phyloP scores from a whole-genome alignment of 2,888 invertebrate species.

The Chalcosyrphus nemorum region DNA sequence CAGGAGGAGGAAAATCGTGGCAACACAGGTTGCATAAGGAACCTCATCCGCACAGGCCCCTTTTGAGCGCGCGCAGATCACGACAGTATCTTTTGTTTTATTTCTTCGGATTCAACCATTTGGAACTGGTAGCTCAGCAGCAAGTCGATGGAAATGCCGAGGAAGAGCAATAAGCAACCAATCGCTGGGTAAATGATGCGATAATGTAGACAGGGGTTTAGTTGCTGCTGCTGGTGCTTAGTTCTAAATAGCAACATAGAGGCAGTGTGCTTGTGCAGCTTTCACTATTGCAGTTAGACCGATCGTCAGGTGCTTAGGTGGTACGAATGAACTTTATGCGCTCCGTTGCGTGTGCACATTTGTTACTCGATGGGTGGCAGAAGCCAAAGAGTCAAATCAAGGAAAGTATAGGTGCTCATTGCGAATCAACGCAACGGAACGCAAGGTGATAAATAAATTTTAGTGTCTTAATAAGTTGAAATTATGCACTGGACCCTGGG shows the following conservation, averaged over 20 bases:
- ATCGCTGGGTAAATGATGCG: conserved; percentile 61
- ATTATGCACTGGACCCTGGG: conserved; percentile 38
- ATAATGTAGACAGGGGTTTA: conserved; percentile 15
- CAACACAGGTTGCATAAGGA: conserved; percentile 52
- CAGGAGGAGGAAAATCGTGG: conserved; percentile 39
- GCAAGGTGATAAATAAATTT: conserved; percentile 44
- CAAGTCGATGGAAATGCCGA: conserved; percentile 25
- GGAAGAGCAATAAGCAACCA: conserved; percentile 47
- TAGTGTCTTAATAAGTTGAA: conserved; percentile 33
- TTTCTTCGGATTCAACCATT: conserved; percentile 40
- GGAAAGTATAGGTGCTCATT: conserved; percentile 37
- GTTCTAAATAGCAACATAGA: conserved; percentile 9
- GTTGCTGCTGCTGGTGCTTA: background rate
- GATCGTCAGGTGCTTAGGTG: conserved; percentile 2
- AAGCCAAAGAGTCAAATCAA: conserved; percentile 16
- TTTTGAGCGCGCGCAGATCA: conserved; percentile 29
- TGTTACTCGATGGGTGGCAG: conserved; percentile 13
- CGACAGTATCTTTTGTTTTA: conserved; percentile 15
- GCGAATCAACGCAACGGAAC: conserved; percentile 45
- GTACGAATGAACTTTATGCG: conserved; percentile 38
- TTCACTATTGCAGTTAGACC: conserved; percentile 50
- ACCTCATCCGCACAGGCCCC: conserved; percentile 12
- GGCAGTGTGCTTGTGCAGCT: conserved; percentile 19
- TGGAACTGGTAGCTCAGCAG: conserved; percentile 21
- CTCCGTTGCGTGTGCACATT: conserved; percentile 41